phyloP scores from a whole-genome alignment of 1,140 invertebrate genomes.

The Theocolax elegans region DNA sequence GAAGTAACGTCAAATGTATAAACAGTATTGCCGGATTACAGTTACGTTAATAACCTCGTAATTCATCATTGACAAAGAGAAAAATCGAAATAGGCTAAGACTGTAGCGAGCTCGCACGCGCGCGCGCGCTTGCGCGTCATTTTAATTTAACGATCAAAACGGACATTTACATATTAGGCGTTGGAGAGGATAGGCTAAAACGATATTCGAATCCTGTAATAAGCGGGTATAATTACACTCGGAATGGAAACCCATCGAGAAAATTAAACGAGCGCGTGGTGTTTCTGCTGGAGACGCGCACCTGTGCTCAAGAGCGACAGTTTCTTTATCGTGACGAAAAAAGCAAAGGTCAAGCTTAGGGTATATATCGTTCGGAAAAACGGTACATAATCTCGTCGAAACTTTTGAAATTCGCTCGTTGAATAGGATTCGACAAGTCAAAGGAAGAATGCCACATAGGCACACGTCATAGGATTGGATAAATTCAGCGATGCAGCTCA shows the following conservation, averaged over 20 bases:
- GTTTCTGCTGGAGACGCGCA: neutral
- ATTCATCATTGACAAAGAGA: conserved; percentile 33
- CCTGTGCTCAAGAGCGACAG: too few species aligned
- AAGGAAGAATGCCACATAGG: neutral
- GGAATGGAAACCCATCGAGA: neutral
- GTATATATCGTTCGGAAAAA: too few species aligned
- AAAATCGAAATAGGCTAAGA: conserved; percentile 12
- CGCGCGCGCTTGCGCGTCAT: neutral
- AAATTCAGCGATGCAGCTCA: conserved; percentile 28
- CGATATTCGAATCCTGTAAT: conserved; percentile 10
- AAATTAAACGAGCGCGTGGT: conserved; percentile 27
- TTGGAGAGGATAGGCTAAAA: conserved; percentile 7
- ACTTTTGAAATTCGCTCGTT: too few species aligned
- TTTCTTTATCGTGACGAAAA: too few species aligned
- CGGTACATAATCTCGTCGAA: too few species aligned
- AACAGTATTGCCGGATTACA: conserved; percentile 25
- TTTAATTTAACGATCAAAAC: conserved; percentile 41
- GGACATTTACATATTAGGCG: conserved; percentile 36
- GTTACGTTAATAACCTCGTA: conserved; percentile 37
- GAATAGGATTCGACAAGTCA: conserved; percentile 1
- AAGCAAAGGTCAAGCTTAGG: too few species aligned
- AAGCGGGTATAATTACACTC: neutral
- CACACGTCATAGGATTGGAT: conserved; percentile 2
- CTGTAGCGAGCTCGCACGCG: too few species aligned
- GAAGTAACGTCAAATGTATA: conserved; percentile 16